Percentiles rank a stretch among this genome's conserved stretches.
Evolutionary conservation across 2,888 invertebrate species (phyloP).

Genomic region (Cepaea hortensis): DNA sequence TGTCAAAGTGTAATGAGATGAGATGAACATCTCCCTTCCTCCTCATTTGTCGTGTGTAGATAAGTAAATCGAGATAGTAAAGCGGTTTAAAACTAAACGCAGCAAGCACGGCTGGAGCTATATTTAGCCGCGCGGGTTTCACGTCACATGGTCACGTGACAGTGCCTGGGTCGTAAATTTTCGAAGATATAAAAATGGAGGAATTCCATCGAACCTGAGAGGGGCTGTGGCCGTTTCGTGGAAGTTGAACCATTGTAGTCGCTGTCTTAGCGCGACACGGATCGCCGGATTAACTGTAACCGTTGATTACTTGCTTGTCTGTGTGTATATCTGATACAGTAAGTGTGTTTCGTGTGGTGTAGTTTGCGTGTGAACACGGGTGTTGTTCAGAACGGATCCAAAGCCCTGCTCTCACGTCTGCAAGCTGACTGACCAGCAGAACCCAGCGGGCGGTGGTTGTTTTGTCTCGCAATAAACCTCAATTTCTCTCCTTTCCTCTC

Average conservation of each 20-base stretch:
- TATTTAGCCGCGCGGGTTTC: slow-evolving; percentile 36
- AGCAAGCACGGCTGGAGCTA: background rate
- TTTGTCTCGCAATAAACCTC: no score
- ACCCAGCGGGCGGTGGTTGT: no score
- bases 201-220: slow-evolving; percentile 26
- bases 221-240: slow-evolving; percentile 12
- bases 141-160: slow-evolving; percentile 49
- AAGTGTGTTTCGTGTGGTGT: background rate
- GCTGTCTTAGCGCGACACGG: background rate
- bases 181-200: slow-evolving; percentile 46
- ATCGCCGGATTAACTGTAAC: background rate
- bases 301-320: background rate
- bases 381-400: no score
- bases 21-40: no score
- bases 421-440: no score
- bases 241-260: background rate
- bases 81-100: no score
- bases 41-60: no score
- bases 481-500: background rate
- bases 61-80: no score
- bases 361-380: background rate
- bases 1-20: no score
- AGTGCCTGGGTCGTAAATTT: slow-evolving; percentile 27
- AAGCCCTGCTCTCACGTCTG: no score
- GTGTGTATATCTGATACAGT: background rate